These are phyloP conservation scores for Achlya flavicornis DNA, from an alignment of 2,888 invertebrate species.

Conservation along the genomic window DNA sequence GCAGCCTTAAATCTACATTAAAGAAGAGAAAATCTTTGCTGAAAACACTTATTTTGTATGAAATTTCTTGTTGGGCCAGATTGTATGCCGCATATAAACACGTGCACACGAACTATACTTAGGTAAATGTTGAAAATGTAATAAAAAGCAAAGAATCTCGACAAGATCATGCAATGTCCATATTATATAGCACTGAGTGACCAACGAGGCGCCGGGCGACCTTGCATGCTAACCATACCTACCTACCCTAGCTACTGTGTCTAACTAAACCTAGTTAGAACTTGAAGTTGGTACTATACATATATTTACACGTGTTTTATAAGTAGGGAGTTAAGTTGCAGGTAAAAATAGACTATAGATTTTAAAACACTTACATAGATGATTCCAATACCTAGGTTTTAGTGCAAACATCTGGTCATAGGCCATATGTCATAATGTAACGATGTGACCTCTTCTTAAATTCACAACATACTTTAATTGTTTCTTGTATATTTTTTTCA, in stretches of 20 bases:
- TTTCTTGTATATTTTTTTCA: no score
- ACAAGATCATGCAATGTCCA: constrained; percentile 47
- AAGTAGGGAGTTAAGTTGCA: neutral
- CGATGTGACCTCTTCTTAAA: no score
- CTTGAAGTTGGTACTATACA: neutral
- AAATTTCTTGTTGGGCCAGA: no score
- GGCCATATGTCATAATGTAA: no score
- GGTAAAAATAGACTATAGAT: neutral
- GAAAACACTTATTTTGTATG: no score
- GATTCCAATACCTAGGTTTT: no score
- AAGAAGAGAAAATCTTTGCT: no score
- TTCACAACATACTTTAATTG: no score
- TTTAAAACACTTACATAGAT: neutral
- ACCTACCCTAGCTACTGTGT: constrained; percentile 28
- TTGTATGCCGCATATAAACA: neutral
- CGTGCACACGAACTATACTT: constrained; percentile 8
- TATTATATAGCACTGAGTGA: constrained; percentile 50
- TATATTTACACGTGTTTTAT: neutral
- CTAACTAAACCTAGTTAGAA: constrained; percentile 57
- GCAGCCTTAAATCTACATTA: no score
- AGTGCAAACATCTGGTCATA: no score
- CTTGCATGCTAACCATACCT: constrained; percentile 66
- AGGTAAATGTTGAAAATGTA: neutral
- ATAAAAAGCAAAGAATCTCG: constrained; percentile 3
- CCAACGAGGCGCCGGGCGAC: constrained; percentile 79